Percentiles rank a stretch among this genome's conserved stretches.
Conservation (phyloP, 23 tunicate genomes). For the Botrylloides violaceus region DNA sequence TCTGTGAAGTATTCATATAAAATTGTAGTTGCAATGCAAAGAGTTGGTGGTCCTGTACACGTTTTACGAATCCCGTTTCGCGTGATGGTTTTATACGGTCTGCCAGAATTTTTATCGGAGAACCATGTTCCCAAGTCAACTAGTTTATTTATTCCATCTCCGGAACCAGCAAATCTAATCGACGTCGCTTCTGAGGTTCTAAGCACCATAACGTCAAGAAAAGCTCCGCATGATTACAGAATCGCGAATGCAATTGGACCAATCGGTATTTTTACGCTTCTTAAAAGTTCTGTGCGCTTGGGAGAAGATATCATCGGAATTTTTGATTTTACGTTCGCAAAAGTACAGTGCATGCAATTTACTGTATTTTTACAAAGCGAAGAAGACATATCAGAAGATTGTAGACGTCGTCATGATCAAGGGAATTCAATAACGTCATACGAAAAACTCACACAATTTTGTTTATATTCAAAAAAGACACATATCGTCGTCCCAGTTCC, state of each 20-base stretch:
- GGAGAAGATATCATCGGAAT: constrained; percentile 96
- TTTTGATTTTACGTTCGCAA: constrained; percentile 68
- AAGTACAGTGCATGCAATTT: constrained; percentile 78
- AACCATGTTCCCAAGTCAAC: constrained; percentile 35
- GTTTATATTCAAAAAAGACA: constrained; percentile 63
- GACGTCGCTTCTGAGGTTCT: constrained; percentile 78
- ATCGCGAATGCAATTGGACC: constrained; percentile 75
- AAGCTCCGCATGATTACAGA: constrained; percentile 51
- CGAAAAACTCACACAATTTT: constrained; percentile 67
- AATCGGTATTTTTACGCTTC: constrained; percentile 59
- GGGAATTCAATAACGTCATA: constrained; percentile 68
- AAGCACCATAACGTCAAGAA: constrained; percentile 73
- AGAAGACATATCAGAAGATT: constrained; percentile 84
- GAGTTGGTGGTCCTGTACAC: constrained; percentile 78
- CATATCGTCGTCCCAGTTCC: constrained; percentile 88
- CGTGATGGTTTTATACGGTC: constrained; percentile 93
- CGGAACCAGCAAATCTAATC: constrained; percentile 52
- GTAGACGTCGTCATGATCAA: constrained; percentile 40
- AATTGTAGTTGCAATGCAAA: constrained; percentile 80
- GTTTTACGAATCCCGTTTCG: constrained; percentile 87
- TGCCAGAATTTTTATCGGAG: constrained; percentile 4
- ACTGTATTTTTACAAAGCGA: constrained; percentile 89
- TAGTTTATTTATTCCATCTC: constrained; percentile 51
- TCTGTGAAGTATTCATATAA: constrained; percentile 94
- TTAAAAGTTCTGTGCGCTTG: constrained; percentile 75